Conservation (phyloP, 2,888 invertebrate genomes). For the Leptinotarsa rubiginosa region DNA sequence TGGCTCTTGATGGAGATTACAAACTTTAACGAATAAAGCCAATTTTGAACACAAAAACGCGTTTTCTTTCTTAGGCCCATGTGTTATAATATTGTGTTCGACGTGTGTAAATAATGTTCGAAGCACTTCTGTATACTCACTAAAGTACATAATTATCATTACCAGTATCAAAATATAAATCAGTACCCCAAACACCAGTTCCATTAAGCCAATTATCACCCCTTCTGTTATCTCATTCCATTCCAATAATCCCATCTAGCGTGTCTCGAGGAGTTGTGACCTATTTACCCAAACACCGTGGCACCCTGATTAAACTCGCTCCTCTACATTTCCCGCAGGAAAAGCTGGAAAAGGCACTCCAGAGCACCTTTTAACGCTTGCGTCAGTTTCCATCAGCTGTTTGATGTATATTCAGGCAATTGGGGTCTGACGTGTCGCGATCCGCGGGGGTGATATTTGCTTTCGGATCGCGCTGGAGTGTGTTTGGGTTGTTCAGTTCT, state of each 20-base stretch:
- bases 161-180: background rate
- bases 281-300: slow-evolving; percentile 32
- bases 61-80: too few species aligned
- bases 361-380: slow-evolving; percentile 42
- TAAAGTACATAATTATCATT: too few species aligned
- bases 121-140: too few species aligned
- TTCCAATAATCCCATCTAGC: slow-evolving; percentile 1
- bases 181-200: background rate
- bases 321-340: slow-evolving; percentile 39
- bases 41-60: too few species aligned
- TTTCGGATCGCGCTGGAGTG: background rate
- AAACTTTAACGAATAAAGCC: too few species aligned
- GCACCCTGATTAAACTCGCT: slow-evolving; percentile 30
- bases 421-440: slow-evolving; percentile 23
- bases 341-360: slow-evolving; percentile 38
- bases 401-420: slow-evolving; percentile 38
- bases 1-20: too few species aligned
- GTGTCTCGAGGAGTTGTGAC: slow-evolving; percentile 20
- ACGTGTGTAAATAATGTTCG: too few species aligned
- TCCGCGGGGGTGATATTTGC: slow-evolving; percentile 24
- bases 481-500: slow-evolving; percentile 26
- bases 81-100: too few species aligned
- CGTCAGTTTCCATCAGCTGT: slow-evolving; percentile 44
- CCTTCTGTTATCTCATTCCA: slow-evolving; percentile 3
- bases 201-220: background rate